These are phyloP conservation scores for Pygmarrhopalites habei DNA, from an alignment of 1,140 invertebrate genomes.

Conservation along the genomic window DNA sequence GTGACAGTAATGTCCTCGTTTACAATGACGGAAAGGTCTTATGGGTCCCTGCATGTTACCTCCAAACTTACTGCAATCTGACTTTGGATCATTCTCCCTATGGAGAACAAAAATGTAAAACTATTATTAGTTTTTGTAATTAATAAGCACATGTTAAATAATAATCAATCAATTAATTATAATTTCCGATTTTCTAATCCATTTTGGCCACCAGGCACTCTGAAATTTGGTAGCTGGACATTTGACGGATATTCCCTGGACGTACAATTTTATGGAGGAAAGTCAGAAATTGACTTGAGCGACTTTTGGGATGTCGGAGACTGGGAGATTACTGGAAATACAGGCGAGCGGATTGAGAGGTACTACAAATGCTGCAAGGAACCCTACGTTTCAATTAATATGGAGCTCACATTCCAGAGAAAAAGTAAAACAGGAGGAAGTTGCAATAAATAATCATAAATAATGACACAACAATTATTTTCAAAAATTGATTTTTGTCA, in stretches of 20 bases:
- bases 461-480: neutral
- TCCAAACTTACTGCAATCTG: slow-evolving; percentile 16
- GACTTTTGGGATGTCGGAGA: neutral
- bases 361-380: slow-evolving; percentile 19
- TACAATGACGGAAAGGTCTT: slow-evolving; percentile 28
- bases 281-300: neutral
- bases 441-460: neutral
- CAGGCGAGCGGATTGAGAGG: neutral
- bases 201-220: too few relatives aligned
- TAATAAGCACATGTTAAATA: too few relatives aligned
- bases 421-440: neutral
- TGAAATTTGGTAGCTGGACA: slow-evolving; percentile 30
- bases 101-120: slow-evolving; percentile 21
- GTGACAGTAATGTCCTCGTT: slow-evolving; percentile 19
- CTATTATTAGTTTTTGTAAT: too few relatives aligned
- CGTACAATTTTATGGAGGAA: slow-evolving; percentile 16
- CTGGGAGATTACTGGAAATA: slow-evolving; percentile 4
- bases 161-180: too few relatives aligned
- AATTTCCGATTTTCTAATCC: too few relatives aligned
- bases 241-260: slow-evolving; percentile 17
- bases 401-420: slow-evolving; percentile 14
- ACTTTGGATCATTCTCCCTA: slow-evolving; percentile 11
- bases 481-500: neutral
- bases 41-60: slow-evolving; percentile 32
- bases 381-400: slow-evolving; percentile 4